phyloP scores from a whole-genome alignment of 2,797 vertebrate genomes.

The Aplochiton taeniatus region DNA sequence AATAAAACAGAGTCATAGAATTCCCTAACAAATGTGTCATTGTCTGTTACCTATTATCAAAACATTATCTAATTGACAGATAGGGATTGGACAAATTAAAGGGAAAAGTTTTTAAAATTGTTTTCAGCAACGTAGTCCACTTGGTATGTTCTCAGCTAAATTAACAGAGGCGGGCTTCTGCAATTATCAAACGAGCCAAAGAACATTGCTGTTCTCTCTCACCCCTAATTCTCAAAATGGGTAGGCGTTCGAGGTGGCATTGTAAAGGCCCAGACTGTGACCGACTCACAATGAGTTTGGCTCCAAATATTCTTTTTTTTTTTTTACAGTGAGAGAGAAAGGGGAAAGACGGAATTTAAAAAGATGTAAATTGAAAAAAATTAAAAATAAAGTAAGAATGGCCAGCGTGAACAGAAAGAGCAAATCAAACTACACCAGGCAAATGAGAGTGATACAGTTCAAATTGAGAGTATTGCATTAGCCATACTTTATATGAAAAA shows the following conservation, averaged over 20 bases:
- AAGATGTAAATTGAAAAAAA: conserved; percentile 65
- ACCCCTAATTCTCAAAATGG: conserved; percentile 28
- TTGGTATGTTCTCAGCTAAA: background rate
- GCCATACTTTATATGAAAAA: conserved; percentile 49
- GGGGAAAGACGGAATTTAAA: conserved; percentile 39
- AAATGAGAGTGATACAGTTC: conserved; percentile 20
- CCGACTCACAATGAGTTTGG: conserved; percentile 37
- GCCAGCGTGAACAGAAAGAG: conserved; percentile 51
- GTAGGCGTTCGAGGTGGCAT: conserved; percentile 29
- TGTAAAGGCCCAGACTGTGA: conserved; percentile 14
- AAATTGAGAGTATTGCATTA: conserved; percentile 40
- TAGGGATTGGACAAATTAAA: conserved; percentile 24
- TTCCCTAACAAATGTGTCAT: background rate
- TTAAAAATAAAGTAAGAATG: conserved; percentile 49
- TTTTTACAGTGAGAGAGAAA: conserved; percentile 19
- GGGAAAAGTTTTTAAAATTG: conserved; percentile 38
- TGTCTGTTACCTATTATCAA: background rate
- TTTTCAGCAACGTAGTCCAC: conserved; percentile 35
- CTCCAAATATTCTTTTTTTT: conserved; percentile 34
- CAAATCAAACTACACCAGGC: conserved; percentile 44
- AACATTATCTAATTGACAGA: conserved; percentile 12
- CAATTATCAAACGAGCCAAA: conserved; percentile 10
- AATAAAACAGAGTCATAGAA: no score
- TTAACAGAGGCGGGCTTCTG: conserved; percentile 11
- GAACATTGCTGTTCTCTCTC: background rate